These are phyloP conservation scores for Saguinus imperator DNA, from an alignment of 2,113 vertebrate species.

Conservation along the genomic window DNA sequence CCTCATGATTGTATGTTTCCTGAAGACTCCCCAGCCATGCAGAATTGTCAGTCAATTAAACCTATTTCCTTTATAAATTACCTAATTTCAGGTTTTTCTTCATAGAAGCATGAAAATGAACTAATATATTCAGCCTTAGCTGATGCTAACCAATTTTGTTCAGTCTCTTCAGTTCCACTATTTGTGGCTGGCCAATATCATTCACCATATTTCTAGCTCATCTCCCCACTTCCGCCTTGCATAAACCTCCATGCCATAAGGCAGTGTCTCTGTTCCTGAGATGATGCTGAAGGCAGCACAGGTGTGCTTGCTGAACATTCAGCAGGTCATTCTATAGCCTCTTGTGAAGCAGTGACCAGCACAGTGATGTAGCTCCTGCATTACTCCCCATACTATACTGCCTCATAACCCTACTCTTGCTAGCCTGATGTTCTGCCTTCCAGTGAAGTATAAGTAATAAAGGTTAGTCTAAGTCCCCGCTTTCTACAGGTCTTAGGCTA, in stretches of 20 bases:
- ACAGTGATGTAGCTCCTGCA: neutral
- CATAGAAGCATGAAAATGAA: too few relatives aligned
- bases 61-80: too few relatives aligned
- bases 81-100: too few relatives aligned
- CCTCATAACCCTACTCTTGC: neutral
- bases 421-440: neutral
- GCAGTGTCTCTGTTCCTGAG: neutral
- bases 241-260: neutral
- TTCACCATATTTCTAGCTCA: too few relatives aligned
- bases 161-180: fast-evolving
- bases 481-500: neutral
- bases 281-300: neutral
- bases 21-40: too few relatives aligned
- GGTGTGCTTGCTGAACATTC: fast-evolving
- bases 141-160: too few relatives aligned
- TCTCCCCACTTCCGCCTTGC: neutral
- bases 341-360: too few relatives aligned
- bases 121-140: neutral
- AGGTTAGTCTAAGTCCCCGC: neutral
- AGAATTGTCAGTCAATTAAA: too few relatives aligned
- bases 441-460: neutral
- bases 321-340: neutral
- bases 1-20: too few relatives aligned
- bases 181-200: too few relatives aligned
- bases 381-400: neutral